Percentiles rank a stretch among this genome's conserved stretches.
Conservation (phyloP, 2,113 vertebrate species). For the Thunnus maccoyii region DNA sequence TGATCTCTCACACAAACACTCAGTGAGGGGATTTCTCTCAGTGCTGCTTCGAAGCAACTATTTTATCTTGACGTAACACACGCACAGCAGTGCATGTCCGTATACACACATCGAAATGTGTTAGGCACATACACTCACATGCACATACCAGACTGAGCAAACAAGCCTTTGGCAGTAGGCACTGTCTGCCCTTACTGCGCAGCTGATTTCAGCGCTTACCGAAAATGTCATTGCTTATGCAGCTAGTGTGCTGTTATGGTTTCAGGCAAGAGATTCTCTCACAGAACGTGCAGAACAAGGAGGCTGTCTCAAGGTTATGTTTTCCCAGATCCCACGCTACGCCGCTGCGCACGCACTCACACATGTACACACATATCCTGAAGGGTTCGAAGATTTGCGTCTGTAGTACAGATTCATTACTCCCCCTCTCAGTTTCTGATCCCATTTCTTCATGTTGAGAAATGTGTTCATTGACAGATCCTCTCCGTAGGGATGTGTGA, state of each 20-base stretch:
- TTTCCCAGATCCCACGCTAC: constrained; percentile 62
- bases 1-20: constrained; percentile 73
- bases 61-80: constrained; percentile 60
- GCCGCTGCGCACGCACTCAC: constrained; percentile 10
- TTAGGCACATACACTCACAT: constrained; percentile 17
- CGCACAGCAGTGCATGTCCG: constrained; percentile 9
- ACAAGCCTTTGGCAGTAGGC: constrained; percentile 30
- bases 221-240: constrained; percentile 59
- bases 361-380: constrained; percentile 38
- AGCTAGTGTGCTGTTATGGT: constrained; percentile 63
- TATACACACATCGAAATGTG: constrained; percentile 16
- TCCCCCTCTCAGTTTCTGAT: constrained; percentile 43
- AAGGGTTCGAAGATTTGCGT: constrained; percentile 42
- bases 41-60: constrained; percentile 47
- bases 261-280: constrained; percentile 68
- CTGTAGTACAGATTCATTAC: constrained; percentile 65
- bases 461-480: constrained; percentile 54
- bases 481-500: constrained; percentile 39
- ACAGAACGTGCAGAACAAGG: constrained; percentile 54
- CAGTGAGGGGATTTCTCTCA: constrained; percentile 67
- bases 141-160: constrained; percentile 40
- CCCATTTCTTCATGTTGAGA: constrained; percentile 42
- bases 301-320: constrained; percentile 78
- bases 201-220: constrained; percentile 43
- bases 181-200: constrained; percentile 36